A percentile compares a stretch with the other conserved stretches of the same genome.
These are phyloP conservation scores for Aurelia aurita DNA, from an alignment of 30 jellyfish, hydroid and myxozoan genomes.

Conservation along the genomic window DNA sequence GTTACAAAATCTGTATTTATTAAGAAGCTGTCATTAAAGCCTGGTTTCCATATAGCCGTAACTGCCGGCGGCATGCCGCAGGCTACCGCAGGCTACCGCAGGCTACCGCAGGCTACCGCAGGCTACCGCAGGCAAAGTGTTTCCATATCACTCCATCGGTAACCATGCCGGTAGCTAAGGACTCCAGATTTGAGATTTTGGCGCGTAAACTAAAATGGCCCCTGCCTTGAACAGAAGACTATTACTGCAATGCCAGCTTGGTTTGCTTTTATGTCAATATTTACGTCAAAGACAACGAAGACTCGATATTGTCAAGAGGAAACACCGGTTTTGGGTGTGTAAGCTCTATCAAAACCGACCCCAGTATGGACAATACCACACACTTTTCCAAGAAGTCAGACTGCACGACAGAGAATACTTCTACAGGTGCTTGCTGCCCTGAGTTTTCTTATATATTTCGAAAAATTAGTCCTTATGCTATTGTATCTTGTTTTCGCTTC, in stretches of 20 bases:
- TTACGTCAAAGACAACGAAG: neutral
- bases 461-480: slow-evolving; percentile 11
- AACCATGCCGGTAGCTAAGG: slow-evolving; percentile 14
- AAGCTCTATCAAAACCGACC: slow-evolving; percentile 14
- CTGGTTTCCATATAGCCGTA: too few species aligned
- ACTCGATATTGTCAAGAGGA: neutral
- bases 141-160: too few species aligned
- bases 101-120: too few species aligned
- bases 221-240: neutral
- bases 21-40: too few species aligned
- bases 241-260: neutral
- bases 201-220: neutral
- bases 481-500: slow-evolving; percentile 19
- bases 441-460: neutral
- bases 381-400: too few species aligned
- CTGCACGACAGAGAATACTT: too few species aligned
- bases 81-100: too few species aligned
- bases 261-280: neutral
- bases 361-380: neutral
- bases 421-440: neutral
- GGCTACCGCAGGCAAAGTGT: too few species aligned
- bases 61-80: too few species aligned
- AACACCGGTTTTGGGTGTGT: slow-evolving; percentile 3
- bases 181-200: neutral
- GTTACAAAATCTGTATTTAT: too few species aligned